A percentile compares a stretch with the other conserved stretches of the same genome.
These are phyloP conservation scores for Lepidonotus clava DNA, from an alignment of 2,888 invertebrate genomes.

Conservation along the genomic window DNA sequence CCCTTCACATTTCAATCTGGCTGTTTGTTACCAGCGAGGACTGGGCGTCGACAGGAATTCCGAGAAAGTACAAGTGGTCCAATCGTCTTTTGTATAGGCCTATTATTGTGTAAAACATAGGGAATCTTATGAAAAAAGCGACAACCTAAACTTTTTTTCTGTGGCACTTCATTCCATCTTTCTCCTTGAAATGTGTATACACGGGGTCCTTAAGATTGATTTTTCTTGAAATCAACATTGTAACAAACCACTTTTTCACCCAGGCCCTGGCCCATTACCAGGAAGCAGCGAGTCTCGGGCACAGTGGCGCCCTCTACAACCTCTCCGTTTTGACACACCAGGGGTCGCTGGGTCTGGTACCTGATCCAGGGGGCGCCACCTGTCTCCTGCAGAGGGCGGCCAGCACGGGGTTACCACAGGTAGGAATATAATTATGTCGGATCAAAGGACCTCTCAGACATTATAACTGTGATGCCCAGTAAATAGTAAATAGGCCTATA, in stretches of 20 bases:
- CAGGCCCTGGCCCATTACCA: not conserved
- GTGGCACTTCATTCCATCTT: no score
- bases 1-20: not conserved
- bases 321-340: not conserved
- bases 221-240: no score
- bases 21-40: not conserved
- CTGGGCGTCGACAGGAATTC: not conserved
- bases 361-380: not conserved
- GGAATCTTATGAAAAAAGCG: no score
- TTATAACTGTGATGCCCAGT: no score
- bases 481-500: no score
- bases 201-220: no score
- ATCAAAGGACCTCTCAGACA: no score
- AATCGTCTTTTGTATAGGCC: no score
- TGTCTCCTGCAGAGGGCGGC: not conserved
- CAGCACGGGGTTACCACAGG: not conserved
- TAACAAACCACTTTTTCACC: no score
- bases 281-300: not conserved
- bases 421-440: not conserved
- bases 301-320: constrained; percentile 9
- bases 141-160: no score
- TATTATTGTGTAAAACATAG: no score
- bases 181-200: no score
- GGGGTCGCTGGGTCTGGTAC: not conserved
- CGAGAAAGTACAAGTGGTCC: not conserved